Conservation (phyloP, 2,797 vertebrate genomes). For the Channallabes apus region DNA sequence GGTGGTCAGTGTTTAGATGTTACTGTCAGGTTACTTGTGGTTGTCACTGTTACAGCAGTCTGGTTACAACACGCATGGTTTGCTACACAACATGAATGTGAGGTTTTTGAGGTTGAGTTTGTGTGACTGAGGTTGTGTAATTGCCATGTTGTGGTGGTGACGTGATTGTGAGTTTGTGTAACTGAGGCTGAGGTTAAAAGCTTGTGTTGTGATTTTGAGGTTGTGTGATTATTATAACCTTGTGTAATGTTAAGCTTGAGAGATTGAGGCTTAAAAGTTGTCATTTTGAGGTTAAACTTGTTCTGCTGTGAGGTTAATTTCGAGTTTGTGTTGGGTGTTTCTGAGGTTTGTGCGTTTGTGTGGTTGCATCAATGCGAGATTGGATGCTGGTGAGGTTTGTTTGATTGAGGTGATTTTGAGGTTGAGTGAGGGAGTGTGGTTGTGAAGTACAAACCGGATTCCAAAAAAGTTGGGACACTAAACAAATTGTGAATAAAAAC, state of each 20-base stretch:
- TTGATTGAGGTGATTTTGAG: not conserved
- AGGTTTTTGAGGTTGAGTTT: not conserved
- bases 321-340: not conserved
- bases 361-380: not conserved
- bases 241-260: no score
- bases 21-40: not conserved
- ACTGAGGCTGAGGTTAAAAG: no score
- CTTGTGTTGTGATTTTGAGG: not conserved
- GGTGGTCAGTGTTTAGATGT: not conserved
- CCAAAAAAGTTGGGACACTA: no score
- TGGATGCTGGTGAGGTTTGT: not conserved
- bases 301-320: no score
- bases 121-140: not conserved
- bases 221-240: not conserved
- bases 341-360: not conserved
- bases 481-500: no score
- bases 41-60: not conserved
- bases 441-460: no score
- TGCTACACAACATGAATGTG: not conserved
- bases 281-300: no score
- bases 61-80: not conserved
- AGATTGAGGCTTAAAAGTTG: no score
- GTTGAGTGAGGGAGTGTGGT: not conserved
- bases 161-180: not conserved
- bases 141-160: not conserved